A percentile compares a stretch with the other conserved stretches of the same genome.
phyloP scores from a whole-genome alignment of 2,113 vertebrate species.

The Grantiella picta region DNA sequence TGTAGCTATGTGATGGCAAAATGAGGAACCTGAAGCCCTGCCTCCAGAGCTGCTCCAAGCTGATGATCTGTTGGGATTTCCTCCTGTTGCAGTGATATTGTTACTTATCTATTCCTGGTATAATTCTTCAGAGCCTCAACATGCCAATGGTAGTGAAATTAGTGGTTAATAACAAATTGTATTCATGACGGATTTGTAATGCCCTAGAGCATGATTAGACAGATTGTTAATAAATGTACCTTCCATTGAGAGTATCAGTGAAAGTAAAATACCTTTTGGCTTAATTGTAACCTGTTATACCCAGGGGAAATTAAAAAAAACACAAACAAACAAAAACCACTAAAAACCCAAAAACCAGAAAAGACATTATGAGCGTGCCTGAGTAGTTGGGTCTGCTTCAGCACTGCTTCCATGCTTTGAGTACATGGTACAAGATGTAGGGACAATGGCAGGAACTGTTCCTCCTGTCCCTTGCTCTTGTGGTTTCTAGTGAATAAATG shows the following conservation, averaged over 20 bases:
- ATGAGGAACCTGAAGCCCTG: not conserved
- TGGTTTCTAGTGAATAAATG: not conserved
- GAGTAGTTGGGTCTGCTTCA: not conserved
- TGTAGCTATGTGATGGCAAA: not conserved
- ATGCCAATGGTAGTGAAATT: not conserved
- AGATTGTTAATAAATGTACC: not conserved
- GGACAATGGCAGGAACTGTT: not conserved
- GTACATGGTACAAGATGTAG: not conserved
- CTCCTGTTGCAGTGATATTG: not conserved
- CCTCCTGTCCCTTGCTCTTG: not conserved
- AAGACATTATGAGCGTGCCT: not conserved
- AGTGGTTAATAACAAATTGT: not conserved
- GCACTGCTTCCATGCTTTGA: not conserved
- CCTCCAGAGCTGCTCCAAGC: not conserved
- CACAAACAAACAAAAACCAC: too few species aligned
- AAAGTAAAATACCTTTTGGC: not conserved
- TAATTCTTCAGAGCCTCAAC: not conserved
- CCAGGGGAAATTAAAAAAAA: not conserved
- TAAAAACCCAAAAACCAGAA: too few species aligned
- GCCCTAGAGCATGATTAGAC: not conserved
- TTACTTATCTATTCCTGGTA: not conserved
- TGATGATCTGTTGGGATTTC: not conserved
- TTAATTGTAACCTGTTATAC: not conserved
- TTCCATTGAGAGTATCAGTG: not conserved
- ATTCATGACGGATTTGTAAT: not conserved